Base-by-base conservation (phyloP, 2,888 invertebrate genomes). In the Chrysina gloriosa region DNA sequence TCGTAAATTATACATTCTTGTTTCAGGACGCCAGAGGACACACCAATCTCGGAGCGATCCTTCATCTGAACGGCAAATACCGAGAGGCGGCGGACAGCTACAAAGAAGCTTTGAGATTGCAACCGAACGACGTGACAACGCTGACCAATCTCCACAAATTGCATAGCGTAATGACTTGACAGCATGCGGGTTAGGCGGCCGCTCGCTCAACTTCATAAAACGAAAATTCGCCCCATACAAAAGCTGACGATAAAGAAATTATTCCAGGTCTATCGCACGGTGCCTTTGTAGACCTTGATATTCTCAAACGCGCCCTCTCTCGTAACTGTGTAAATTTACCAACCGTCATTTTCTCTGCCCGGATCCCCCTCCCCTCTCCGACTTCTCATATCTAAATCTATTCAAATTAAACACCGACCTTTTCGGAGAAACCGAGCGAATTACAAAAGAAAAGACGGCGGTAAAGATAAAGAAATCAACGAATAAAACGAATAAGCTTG, bases 1-100 rank as follows among this genome's bases (percentile, higher is more conserved):
- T 27, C n/a, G 29, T 39, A 50, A 45, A 25, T n/a, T n/a, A 36
- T 68, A 66, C 68, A 69, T 65, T 72, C 75, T 71, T 72, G 70
- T 82, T 81, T 16, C 77, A 95, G 90, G 94, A 96, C 79, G 92
- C 96, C 0, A 90, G 94, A 73, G 93, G 95, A 68, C 95, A 96
- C 84, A 95, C 96, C 78, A 97, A 98, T 83, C 87, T 97, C 66
- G 98, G 97, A 21, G 97, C 97, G 67, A 97, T 98, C 80, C 86
- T 96, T 68, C 97, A 98, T 84, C 87, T 96, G 73, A 95, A 97
- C 81, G 95, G 95, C 21, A 96, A 96, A 83, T 92, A 95, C 76
- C 85, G 87, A 23, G 93, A 95, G 72, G 98, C 98, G 0, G 95
- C 95, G 48, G 86, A 88, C 11, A 92, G 94, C 69, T 98, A 98